Evolutionary conservation across 2,113 vertebrate genomes (phyloP).

Genomic region (Vulpes ferrilata): DNA sequence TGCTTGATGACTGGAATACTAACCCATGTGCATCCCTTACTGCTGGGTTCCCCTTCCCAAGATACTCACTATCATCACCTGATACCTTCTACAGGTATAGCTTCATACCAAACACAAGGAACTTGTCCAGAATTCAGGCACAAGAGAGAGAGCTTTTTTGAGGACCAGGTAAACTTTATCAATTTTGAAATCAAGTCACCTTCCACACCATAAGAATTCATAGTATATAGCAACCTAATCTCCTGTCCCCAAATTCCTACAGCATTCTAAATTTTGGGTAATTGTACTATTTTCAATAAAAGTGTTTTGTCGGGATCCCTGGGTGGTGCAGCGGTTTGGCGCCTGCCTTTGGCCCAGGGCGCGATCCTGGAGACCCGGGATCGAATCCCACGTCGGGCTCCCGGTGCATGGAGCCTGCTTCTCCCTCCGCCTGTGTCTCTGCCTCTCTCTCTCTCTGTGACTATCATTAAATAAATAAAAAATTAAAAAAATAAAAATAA

Average conservation of each 20-base stretch:
- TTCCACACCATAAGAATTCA: not conserved
- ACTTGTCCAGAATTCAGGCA: not conserved
- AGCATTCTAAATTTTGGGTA: not conserved
- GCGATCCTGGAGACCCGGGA: too few relatives aligned
- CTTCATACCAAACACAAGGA: not conserved
- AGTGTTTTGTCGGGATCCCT: not conserved
- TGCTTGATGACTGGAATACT: not conserved
- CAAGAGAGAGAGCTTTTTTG: not conserved
- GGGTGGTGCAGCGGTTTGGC: too few relatives aligned
- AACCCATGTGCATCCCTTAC: not conserved
- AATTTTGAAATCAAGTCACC: conserved; percentile 22
- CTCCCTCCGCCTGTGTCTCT: too few relatives aligned
- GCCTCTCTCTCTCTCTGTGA: too few relatives aligned
- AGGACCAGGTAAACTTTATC: not conserved
- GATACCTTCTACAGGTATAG: not conserved
- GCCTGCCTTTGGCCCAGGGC: too few relatives aligned
- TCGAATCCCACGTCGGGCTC: too few relatives aligned
- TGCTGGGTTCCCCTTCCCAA: not conserved
- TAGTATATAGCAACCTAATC: not conserved
- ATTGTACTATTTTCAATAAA: not conserved
- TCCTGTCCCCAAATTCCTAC: not conserved
- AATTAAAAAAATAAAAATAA: too few relatives aligned
- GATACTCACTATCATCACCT: not conserved
- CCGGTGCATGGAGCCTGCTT: too few relatives aligned
- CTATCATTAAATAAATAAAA: too few relatives aligned